Evolutionary conservation across 2,113 vertebrate genomes (phyloP).

Genomic region (Etheostoma spectabile): DNA sequence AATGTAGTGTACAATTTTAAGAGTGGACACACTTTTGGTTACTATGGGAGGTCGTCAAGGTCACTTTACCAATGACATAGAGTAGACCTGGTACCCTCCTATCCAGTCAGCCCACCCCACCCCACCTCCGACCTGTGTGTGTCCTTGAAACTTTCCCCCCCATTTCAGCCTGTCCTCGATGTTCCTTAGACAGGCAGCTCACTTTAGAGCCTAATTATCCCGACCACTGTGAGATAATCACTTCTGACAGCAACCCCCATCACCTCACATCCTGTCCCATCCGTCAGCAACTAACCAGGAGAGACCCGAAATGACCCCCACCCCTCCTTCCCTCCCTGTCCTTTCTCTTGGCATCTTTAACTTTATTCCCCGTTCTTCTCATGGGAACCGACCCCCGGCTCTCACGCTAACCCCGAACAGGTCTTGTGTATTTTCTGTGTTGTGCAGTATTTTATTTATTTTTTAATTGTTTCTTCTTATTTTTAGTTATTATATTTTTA

Average conservation of each 20-base stretch:
- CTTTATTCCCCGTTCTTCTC: slow-evolving; percentile 21
- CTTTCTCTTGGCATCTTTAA: slow-evolving; percentile 10
- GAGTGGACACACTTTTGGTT: slow-evolving; percentile 10
- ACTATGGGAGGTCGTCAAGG: neutral
- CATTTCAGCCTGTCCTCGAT: slow-evolving; percentile 26
- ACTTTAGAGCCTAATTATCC: slow-evolving; percentile 41
- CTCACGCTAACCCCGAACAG: slow-evolving; percentile 34
- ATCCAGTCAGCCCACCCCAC: neutral
- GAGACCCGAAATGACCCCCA: neutral
- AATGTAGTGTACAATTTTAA: slow-evolving; percentile 58
- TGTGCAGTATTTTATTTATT: slow-evolving; percentile 80
- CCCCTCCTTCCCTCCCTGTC: neutral
- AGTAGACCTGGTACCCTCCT: neutral
- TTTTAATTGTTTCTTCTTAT: slow-evolving; percentile 45
- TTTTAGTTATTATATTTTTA: slow-evolving; percentile 71
- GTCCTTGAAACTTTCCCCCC: slow-evolving; percentile 50
- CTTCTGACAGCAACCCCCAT: slow-evolving; percentile 53
- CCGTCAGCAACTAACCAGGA: slow-evolving; percentile 8
- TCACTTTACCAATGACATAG: slow-evolving; percentile 5
- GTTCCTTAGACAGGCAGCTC: slow-evolving; percentile 19
- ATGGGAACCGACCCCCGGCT: slow-evolving; percentile 29
- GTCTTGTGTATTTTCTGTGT: slow-evolving; percentile 61
- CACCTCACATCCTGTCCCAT: slow-evolving; percentile 25
- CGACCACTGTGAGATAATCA: slow-evolving; percentile 39
- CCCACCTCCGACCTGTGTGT: neutral